phyloP scores from a whole-genome alignment of 2,797 vertebrate genomes.

The Serranus cabrilla region DNA sequence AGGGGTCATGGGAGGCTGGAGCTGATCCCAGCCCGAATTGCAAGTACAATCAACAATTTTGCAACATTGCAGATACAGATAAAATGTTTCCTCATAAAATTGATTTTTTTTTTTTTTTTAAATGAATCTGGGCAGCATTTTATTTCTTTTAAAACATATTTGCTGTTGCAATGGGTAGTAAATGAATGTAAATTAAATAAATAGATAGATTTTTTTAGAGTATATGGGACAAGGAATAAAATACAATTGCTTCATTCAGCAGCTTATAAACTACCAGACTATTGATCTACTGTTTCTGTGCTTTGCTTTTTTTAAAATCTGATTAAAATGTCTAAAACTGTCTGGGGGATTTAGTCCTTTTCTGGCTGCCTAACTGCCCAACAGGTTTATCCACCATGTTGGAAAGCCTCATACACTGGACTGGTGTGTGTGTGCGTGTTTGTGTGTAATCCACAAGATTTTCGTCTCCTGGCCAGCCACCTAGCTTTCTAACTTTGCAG shows the following conservation, averaged over 20 bases:
- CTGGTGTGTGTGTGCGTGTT: not conserved
- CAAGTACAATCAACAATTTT: not conserved
- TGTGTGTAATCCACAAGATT: conserved; percentile 47
- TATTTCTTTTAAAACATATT: not conserved
- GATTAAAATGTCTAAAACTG: conserved; percentile 16
- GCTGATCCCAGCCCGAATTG: too few species aligned
- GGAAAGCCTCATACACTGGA: conserved; percentile 15
- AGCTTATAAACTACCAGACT: not conserved
- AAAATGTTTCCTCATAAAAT: not conserved
- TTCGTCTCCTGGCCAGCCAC: conserved; percentile 56
- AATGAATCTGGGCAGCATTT: not conserved
- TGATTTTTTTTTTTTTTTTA: not conserved
- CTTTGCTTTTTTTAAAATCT: conserved; percentile 8
- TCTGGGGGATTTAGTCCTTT: not conserved
- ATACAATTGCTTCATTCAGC: not conserved
- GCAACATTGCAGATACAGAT: not conserved
- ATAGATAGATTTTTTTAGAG: not conserved
- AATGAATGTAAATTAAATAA: conserved; percentile 3
- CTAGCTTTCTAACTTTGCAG: conserved; percentile 73
- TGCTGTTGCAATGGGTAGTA: not conserved
- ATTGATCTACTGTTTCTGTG: not conserved
- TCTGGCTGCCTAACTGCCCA: conserved; percentile 1
- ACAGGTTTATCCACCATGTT: conserved; percentile 30
- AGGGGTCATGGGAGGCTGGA: too few species aligned
- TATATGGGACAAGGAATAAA: not conserved